Evolutionary conservation across 2,113 vertebrate genomes (phyloP), one percentile per base, ranked within the genome.

Genomic region (Melanocharis versteri): DNA sequence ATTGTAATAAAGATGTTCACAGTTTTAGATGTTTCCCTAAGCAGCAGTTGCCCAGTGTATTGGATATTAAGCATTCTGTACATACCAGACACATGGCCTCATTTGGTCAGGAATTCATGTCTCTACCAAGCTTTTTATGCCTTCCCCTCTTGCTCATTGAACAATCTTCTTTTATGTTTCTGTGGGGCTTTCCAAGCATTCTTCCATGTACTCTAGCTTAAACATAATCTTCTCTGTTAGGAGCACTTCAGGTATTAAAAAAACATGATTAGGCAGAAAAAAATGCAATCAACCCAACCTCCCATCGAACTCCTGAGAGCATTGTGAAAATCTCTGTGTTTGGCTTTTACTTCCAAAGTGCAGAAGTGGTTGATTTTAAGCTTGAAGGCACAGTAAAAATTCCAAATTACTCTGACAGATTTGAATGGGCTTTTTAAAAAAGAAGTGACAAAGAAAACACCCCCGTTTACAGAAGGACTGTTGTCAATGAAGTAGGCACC

Each of bases 11-110:
- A 83, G 76, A 83, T 87, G 37, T 70, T 86, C 68, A 47, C 0
- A 2, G 17, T 81, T 83, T 88, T 66, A 93, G 82, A 66, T 57
- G 39, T 83, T 96, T 91, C 89, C 70, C 82, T 77, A 51, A 91
- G 75, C 54, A 91, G 90, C 78, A 37, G 68, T 91, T 86, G 87
- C 56, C 47, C 71, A 37, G 51, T 47, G 27, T 45, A 70, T 58
- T 93, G 85, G 83, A 78, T 83, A 93, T 93, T 86, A 95, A 93
- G 51, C 62, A 81, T 96, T 91, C 87, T 3, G 4, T 84, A 77
- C 87, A 85, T 91, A 93, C 66, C 82, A 96, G 90, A 95, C 75
- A 51, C 27, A n/a, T 20, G 31, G 37, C 28, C 42, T 95, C 90
- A 94, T 83, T 94, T 0, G 1, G 51, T 86, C 84, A 83, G 93